Evolutionary conservation across 1,140 invertebrate species (phyloP), one percentile per base, ranked within the genome.

Genomic region (Trachymyrmex septentrionalis): DNA sequence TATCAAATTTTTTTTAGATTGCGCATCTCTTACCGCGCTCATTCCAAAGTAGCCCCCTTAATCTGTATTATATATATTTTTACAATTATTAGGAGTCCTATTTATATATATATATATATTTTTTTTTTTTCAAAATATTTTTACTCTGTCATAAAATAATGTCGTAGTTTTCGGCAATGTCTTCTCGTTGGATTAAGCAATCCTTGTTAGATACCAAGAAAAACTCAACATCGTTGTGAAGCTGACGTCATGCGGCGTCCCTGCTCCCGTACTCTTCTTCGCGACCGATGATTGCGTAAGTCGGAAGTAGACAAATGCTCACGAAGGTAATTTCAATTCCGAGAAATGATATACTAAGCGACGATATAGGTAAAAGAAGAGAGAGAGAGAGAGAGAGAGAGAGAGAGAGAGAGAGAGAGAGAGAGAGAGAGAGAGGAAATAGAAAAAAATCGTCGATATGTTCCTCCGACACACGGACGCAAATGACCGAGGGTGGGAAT

Each of bases 261-360:
- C 34, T 14, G 10, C 6, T 38, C 34, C 34, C 38, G 4, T 27
- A n/a, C 3, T 24, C 3, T 24, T 63, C 61, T 76, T 61, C 57
- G 24, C 67, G 38, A 34, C 2, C 55, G 80, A 64, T 73, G 67
- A n/a, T 73, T 91, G 84, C 84, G 78, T 88, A 90, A 88, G 50
- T 63, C 55, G 75, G 75, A 82, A 82, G 71, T 81, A 86, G 85
- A 89, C 90, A 90, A 89, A 48, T 72, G 27, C 85, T 88, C 21
- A 44, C 72, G 86, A 88, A 86, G 76, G 59, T 55, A 86, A 86
- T 85, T 80, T 86, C 59, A 78, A 90, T 90, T 82, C 72, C 3
- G 66, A 72, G 85, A 78, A 88, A 38, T 86, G 57, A 30, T 61
- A 30, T 61, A 38, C 16, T 14, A 0, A 63, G 2, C 71, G 53